A percentile compares a stretch with the other conserved stretches of the same genome.
Conservation (phyloP, 2,797 vertebrate species). For the Pempheris klunzingeri region DNA sequence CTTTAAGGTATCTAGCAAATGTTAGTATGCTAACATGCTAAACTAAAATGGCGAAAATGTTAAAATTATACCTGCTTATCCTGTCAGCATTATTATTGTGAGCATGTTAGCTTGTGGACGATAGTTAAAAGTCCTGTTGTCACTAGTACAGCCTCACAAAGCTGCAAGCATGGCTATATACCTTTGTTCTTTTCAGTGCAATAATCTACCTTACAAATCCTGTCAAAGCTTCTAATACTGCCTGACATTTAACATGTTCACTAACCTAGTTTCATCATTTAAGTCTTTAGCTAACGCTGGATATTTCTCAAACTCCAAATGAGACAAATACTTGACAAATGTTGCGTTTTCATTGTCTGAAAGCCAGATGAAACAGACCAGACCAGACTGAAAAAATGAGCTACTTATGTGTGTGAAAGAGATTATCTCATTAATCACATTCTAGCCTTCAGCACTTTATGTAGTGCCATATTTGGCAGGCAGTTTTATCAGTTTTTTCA, state of each 20-base stretch:
- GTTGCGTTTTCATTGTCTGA: constrained; percentile 8
- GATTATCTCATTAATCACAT: constrained; percentile 7
- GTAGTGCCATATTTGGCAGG: constrained; percentile 17
- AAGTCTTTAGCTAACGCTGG: not conserved
- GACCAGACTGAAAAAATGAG: constrained; percentile 2
- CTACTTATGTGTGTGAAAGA: not conserved
- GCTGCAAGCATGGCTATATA: not conserved
- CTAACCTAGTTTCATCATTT: not conserved
- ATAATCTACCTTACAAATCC: not conserved
- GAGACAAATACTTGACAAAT: not conserved
- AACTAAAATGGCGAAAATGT: not conserved
- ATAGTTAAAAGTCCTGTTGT: too few species aligned
- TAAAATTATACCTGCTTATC: too few species aligned
- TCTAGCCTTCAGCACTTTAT: constrained; percentile 6
- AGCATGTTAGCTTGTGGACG: too few species aligned
- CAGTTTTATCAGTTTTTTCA: constrained; percentile 38
- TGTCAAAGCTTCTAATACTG: not conserved
- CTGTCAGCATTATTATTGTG: too few species aligned
- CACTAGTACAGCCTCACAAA: not conserved
- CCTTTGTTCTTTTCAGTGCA: not conserved
- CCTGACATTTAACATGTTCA: not conserved
- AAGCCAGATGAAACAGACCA: constrained; percentile 3
- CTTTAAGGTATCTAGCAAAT: not conserved
- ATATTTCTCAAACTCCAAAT: not conserved
- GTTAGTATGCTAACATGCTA: not conserved